Base-by-base conservation (phyloP, 2,888 invertebrate species). In the Tetragonisca angustula region DNA sequence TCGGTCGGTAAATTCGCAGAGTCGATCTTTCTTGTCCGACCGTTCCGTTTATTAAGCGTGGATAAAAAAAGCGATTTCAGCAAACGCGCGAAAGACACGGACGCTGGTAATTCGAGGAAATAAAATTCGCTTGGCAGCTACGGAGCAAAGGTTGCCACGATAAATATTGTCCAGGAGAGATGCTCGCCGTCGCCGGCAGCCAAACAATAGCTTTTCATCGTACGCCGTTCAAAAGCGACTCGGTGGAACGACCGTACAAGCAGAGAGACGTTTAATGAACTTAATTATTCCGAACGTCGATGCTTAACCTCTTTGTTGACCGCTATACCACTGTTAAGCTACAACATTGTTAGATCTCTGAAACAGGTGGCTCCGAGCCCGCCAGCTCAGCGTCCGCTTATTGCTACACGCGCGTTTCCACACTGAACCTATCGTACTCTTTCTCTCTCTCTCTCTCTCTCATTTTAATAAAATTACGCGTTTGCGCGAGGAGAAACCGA, bases 121-220 rank as follows among this genome's bases (percentile, higher is more conserved):
- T 83, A 76, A 87, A 87, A 84, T 86, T 86, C 71, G 67, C 84
- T 36, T 62, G 27, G 69, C 69, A 52, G 67, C 70, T 43, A 52
- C 76, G 71, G 84, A 76, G 85, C 87, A 89, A 89, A 89, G 89
- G 86, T 89, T 83, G 86, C 68, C 52, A 69, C 86, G 89, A 89
- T 89, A 89, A 89, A 84, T 86, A 84, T 89, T 79, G 84, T 86
- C 86, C 84, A 81, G 69, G 81, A 81, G 86, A 77, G 65, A 76
- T 70, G 74, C 15, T 27, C 17, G 24, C 49, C 68, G 79, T 80
- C 72, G 76, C 72, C 76, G 76, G 56, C 81, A n/a, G 62, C 77
- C 82, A 79, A 86, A 89, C 89, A 87, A 86, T 87, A 79, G 81
- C 79, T 83, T 83, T 84, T 84, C 82, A 72, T 83, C 85, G 80